These are phyloP conservation scores for Tenthredo notha DNA, from an alignment of 2,888 invertebrate genomes.

Conservation along the genomic window DNA sequence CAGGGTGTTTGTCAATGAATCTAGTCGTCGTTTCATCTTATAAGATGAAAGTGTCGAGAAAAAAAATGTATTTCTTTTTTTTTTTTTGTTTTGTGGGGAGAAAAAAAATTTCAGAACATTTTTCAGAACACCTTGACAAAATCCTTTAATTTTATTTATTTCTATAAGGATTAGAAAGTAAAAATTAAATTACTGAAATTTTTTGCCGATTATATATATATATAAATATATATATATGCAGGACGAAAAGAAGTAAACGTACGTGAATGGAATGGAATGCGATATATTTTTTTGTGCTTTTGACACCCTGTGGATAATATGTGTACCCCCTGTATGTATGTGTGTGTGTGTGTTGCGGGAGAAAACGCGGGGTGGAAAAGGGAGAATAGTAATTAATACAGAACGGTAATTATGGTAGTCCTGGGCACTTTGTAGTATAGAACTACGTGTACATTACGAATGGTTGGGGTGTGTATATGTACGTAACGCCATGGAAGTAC, in stretches of 20 bases:
- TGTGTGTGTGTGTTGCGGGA: too few species aligned
- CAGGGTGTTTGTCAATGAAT: neutral
- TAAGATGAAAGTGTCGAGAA: too few species aligned
- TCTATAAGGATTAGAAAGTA: neutral
- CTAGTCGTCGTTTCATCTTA: neutral
- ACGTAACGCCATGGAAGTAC: neutral
- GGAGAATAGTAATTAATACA: constrained; percentile 50
- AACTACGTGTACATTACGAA: neutral
- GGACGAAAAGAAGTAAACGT: neutral
- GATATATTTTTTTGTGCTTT: neutral
- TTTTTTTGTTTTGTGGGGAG: too few species aligned
- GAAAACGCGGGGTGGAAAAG: neutral
- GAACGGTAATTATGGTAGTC: constrained; percentile 51
- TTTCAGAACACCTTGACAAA: too few species aligned
- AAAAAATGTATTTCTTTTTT: too few species aligned
- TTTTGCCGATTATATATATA: neutral
- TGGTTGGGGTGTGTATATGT: neutral
- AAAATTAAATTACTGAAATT: neutral
- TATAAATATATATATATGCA: too few species aligned
- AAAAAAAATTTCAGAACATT: too few species aligned
- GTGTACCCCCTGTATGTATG: constrained; percentile 9
- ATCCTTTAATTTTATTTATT: too few species aligned
- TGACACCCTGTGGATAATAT: constrained; percentile 20
- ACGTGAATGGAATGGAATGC: too few species aligned
- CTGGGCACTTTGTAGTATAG: constrained; percentile 35